Evolutionary conservation across 2,113 vertebrate genomes (phyloP), one percentile per base, ranked within the genome.

Genomic region (Cottus gobio): DNA sequence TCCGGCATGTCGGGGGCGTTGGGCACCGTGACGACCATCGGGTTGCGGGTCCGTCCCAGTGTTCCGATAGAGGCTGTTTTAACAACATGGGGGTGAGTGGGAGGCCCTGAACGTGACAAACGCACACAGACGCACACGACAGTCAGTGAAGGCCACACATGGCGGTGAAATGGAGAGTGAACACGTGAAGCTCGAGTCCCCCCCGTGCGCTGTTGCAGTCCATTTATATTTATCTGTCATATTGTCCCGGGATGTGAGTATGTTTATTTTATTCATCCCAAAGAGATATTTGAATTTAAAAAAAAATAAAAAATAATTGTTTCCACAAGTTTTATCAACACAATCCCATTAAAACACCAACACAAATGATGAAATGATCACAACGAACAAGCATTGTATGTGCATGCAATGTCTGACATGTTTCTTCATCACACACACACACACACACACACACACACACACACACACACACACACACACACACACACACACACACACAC

Each of bases 11-110:
- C 97, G 0, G 98, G 97, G 67, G 97, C 97, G 22, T 96, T 99
- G 92, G 98, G 98, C 48, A 99, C 96, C 0, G 94, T 96, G 89
- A 99, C 98, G 0, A 96, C 93, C 96, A 99, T 95, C 4, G 98
- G 98, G 7, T 96, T 96, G 44, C 98, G 96, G 60, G 96, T 97
- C 91, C 98, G 94, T 75, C 97, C 97, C 71, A 99, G 76, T 0
- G 98, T 99, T 78, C 98, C 97, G 0, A 99, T 97, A 30, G 96
- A 99, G 6, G 98, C 98, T 0, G 97, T 99, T 96, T 99, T 99
- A 87, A 98, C 97, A 0, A 97, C 93, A 68, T 97, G 96, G 5
- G 97, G 76, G 58, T 96, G 93, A 82, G 96, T 93, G 46, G 94
- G 95, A 15, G 96, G 87, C 79, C 95, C 97, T 97, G 89, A 39